These are phyloP conservation scores for Dexiosoma caninum DNA, from an alignment of 2,888 invertebrate genomes.

Conservation along the genomic window DNA sequence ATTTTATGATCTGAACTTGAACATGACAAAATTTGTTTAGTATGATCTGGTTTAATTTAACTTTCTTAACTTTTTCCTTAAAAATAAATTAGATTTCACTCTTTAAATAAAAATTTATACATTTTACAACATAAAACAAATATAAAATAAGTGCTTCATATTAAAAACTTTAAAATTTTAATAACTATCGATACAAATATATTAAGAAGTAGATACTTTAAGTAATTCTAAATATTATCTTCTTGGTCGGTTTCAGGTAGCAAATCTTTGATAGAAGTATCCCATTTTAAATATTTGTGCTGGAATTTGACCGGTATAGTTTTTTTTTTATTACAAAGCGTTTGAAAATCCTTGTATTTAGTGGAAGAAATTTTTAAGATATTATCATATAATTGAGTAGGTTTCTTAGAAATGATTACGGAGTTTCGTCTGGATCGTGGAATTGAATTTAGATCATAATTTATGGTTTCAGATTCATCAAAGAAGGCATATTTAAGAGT, in stretches of 20 bases:
- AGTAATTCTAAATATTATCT: slow-evolving; percentile 31
- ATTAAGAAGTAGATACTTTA: neutral
- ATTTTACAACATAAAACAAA: neutral
- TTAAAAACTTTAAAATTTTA: neutral
- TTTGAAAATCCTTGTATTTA: slow-evolving; percentile 25
- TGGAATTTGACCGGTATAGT: slow-evolving; percentile 33
- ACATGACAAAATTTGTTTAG: no score
- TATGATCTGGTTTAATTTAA: neutral
- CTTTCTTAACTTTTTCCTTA: neutral
- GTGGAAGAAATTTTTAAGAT: slow-evolving; percentile 40
- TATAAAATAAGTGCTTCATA: neutral
- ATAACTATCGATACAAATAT: neutral
- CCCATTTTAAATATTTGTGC: slow-evolving; percentile 42
- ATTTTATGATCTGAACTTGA: neutral
- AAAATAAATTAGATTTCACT: neutral
- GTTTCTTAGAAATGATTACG: slow-evolving; percentile 34
- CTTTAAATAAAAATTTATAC: neutral
- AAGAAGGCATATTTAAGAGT: slow-evolving; percentile 30
- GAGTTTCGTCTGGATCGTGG: slow-evolving; percentile 32
- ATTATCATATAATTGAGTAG: slow-evolving; percentile 44
- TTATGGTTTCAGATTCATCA: slow-evolving; percentile 6
- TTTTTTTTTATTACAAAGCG: slow-evolving; percentile 27
- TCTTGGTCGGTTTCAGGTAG: slow-evolving; percentile 39
- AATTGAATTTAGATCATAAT: slow-evolving; percentile 10
- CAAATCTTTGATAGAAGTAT: slow-evolving; percentile 35